Percentiles rank a stretch among this genome's conserved stretches.
Conservation (phyloP, 2,797 vertebrate genomes). For the Argyrosomus regius region DNA sequence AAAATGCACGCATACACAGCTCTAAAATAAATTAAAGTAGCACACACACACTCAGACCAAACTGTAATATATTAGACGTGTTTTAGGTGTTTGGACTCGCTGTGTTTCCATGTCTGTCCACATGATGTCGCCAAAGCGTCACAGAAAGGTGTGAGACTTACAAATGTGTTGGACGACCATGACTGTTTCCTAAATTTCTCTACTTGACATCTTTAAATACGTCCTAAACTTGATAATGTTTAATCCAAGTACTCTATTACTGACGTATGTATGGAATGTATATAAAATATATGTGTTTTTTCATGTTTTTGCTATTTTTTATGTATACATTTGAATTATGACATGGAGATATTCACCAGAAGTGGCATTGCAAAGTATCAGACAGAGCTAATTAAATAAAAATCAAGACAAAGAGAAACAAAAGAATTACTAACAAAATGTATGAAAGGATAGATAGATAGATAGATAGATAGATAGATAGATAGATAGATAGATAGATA, state of each 20-base stretch:
- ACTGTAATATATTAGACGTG: not conserved
- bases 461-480: no score
- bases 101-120: conserved; percentile 41
- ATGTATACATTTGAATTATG: no score
- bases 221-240: not conserved
- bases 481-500: no score
- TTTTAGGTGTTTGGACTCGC: not conserved
- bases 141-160: not conserved
- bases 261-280: no score
- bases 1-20: not conserved
- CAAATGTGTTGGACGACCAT: conserved; percentile 41
- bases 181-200: conserved; percentile 2
- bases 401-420: no score
- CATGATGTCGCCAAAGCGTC: conserved; percentile 41
- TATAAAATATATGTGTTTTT: no score
- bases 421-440: no score
- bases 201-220: not conserved
- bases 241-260: not conserved
- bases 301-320: no score
- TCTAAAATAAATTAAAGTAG: not conserved
- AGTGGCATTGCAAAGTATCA: no score
- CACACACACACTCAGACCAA: not conserved
- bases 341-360: no score
- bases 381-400: no score
- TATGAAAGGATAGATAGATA: no score